phyloP scores from a whole-genome alignment of 2,113 vertebrate species.

The Anas platyrhynchos region DNA sequence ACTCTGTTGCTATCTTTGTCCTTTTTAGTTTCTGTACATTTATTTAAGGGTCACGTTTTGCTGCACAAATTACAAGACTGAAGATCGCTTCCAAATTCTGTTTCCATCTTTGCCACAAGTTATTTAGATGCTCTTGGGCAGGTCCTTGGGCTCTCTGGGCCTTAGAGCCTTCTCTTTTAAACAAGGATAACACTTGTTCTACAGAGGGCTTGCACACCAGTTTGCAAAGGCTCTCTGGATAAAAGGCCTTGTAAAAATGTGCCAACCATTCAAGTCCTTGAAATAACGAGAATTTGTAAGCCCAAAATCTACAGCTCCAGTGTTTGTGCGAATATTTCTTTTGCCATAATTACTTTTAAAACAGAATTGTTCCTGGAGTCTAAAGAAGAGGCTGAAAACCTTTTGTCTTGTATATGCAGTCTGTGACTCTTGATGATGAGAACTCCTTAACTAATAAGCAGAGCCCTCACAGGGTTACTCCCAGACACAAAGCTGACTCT shows the following conservation, averaged over 20 bases:
- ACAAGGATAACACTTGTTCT: not conserved
- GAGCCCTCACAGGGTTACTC: not conserved
- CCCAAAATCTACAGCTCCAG: fast-evolving
- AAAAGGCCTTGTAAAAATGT: not conserved
- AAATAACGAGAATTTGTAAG: not conserved
- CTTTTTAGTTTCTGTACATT: not conserved
- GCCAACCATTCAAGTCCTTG: not conserved
- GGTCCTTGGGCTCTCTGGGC: not conserved
- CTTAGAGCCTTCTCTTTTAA: not conserved
- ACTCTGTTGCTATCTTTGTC: not conserved
- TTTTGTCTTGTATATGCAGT: too few species aligned
- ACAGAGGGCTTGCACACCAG: too few species aligned
- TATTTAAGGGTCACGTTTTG: not conserved
- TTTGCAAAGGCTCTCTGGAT: not conserved
- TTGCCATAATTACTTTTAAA: not conserved
- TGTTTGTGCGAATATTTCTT: not conserved
- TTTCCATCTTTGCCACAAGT: not conserved
- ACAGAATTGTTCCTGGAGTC: not conserved
- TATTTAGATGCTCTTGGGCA: not conserved
- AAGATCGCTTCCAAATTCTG: not conserved
- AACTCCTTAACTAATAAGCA: not conserved
- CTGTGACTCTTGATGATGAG: not conserved
- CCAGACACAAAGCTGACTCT: not conserved
- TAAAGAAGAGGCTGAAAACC: not conserved
- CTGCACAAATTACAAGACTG: not conserved